Evolutionary conservation across 1,140 invertebrate species (phyloP).

Genomic region (Bombyx mandarina): DNA sequence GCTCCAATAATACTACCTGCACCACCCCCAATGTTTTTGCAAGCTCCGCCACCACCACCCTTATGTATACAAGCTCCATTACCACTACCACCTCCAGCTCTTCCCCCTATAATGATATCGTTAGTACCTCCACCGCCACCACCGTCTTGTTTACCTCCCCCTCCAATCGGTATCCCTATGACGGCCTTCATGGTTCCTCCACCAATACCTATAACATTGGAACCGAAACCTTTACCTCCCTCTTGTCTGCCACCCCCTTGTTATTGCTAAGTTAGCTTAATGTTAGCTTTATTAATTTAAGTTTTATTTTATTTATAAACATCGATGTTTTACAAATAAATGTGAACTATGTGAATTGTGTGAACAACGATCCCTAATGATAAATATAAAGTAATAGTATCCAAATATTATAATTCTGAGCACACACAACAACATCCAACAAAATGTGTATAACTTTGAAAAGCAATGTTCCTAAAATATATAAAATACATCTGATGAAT

Average conservation of each 20-base stretch:
- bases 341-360: too few relatives aligned
- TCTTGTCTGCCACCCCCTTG: conserved; percentile 15
- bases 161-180: conserved; percentile 41
- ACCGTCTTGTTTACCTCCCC: conserved; percentile 20
- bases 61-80: conserved; percentile 18
- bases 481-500: too few relatives aligned
- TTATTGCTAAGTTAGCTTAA: conserved; percentile 18
- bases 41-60: conserved; percentile 16
- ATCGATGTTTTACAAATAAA: too few relatives aligned
- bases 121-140: conserved; percentile 8
- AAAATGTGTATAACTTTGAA: too few relatives aligned
- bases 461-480: too few relatives aligned
- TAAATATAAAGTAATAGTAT: too few relatives aligned
- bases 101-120: conserved; percentile 8
- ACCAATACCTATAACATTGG: conserved; percentile 42
- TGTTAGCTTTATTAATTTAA: background rate
- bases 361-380: too few relatives aligned
- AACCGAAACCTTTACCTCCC: conserved; percentile 38
- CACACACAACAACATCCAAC: too few relatives aligned
- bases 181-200: conserved; percentile 44
- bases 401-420: too few relatives aligned
- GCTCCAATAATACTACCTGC: conserved; percentile 10
- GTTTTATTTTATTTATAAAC: background rate
- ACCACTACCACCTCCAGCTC: conserved; percentile 8
- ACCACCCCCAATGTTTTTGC: conserved; percentile 14